Base-by-base conservation (phyloP, 2,113 vertebrate genomes). In the Cercocebus atys region DNA sequence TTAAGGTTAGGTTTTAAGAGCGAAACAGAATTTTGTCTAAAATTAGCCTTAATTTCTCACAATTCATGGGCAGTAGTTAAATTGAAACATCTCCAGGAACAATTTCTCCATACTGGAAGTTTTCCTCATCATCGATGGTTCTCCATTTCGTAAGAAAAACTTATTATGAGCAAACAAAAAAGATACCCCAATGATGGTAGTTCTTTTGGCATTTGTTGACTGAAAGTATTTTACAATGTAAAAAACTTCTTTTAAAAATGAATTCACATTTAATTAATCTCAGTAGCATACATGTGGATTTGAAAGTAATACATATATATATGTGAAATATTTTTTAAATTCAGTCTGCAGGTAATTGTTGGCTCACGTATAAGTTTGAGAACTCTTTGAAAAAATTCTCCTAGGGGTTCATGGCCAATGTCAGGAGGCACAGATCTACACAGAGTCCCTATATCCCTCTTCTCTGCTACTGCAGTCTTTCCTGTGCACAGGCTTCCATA, bases 201-300 rank as follows among this genome's bases (percentile, higher is more conserved):
- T 64, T 83, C 38, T 93, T 88, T 88, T 96, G 57, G 38, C 50
- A 81, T 94, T 27, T 38, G 17, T 78, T 81, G 35, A 78, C 47
- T 27, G 59, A 96, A 91, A 85, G 52, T 9, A 32, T 9, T 59
- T 84, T 91, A 40, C 57, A 94, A 45, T 72, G 55, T 88, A 18
- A 30, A 83, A 82, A 35, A 14, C 4, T 94, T 78, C 17, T 22
- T 18, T 82, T 95, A 68, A 92, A 97, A 94, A 89, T 89, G 73
- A 95, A 80, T 64, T 57, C 9, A 6, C 38, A 64, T 96, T 93
- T 96, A 94, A 78, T 88, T 57, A 64, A 94, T 91, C 61, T 27
- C 47, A 45, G 38, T 10, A 82, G 55, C 27, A 61, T 20, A 8
- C 59, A 72, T 68, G 22, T 73, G 70, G 59, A 88, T 85, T 82